Base-by-base conservation (phyloP, 2,888 invertebrate genomes). In the Pediacus dermestoides region DNA sequence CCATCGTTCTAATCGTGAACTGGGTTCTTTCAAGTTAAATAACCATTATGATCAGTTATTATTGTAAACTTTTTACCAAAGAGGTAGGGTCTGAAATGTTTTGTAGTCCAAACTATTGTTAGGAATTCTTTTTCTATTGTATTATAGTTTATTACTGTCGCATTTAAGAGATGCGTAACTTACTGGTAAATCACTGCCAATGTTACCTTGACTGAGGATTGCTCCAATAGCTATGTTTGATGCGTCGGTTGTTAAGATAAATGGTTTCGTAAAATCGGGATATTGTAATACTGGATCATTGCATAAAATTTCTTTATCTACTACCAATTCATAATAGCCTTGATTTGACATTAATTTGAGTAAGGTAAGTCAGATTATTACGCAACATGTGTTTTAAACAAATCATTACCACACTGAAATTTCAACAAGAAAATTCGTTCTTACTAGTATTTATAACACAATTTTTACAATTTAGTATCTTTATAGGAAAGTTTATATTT, bases 41-140 rank as follows among this genome's bases (percentile, higher is more conserved):
- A 18, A 18, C 21, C 21, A 18, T 18, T 18, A n/a, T 18, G n/a
- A 18, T 7, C 6, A n/a, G 6, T 18, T 18, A 18, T n/a, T n/a
- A n/a, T n/a, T n/a, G n/a, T n/a, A n/a, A n/a, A n/a, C n/a, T n/a
- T n/a, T n/a, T n/a, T n/a, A n/a, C n/a, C n/a, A n/a, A n/a, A n/a
- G n/a, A n/a, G n/a, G n/a, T n/a, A n/a, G n/a, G n/a, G n/a, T n/a
- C n/a, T n/a, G n/a, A n/a, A n/a, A n/a, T 18, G 21, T 6, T 18
- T n/a, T 18, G 21, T 18, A n/a, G n/a, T n/a, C 21, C 21, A 18
- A 18, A 18, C 21, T 18, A 18, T 18, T n/a, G 21, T n/a, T 18
- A 18, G n/a, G n/a, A 18, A n/a, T 18, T 18, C 21, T 18, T 18
- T 18, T n/a, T 18, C 21, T 7, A 18, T 18, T 7, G 21, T 18